Base-by-base conservation (phyloP, 1,140 invertebrate species). In the Harlomillsia oculata region DNA sequence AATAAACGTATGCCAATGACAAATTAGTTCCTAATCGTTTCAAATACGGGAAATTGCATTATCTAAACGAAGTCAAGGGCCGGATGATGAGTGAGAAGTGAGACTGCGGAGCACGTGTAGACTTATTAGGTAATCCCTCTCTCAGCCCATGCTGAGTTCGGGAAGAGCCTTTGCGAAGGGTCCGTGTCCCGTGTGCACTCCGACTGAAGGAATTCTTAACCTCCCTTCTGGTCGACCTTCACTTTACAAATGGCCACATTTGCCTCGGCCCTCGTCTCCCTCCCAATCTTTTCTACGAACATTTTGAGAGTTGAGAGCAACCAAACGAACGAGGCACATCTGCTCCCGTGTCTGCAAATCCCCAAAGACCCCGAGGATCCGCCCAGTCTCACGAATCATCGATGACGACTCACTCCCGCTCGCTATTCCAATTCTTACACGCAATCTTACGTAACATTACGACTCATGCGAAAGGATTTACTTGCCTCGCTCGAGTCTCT, bases 191-290 rank as follows among this genome's bases (percentile, higher is more conserved):
- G 28, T 54, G 53, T 53, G 28, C 21, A 54, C 40, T 54, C 40
- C 41, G 46, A 30, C 53, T 50, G 34, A 28, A 54, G 53, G 53
- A 54, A 43, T 43, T 29, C 23, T 32, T 28, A 25, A 43, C 26
- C 25, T 37, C 48, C 28, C 34, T 57, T 44, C 32, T 18, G 28
- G 53, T 53, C 60, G 56, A 62, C 60, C 55, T 62, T 58, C 60
- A 58, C 49, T 62, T 62, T 44, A 53, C 45, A 57, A 58, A 62
- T 55, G 37, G 54, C 54, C 53, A 55, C 53, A 55, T 46, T 55
- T 43, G 28, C 36, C 30, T n/a, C 30, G 40, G 32, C 29, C 30
- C 37, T 36, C 46, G 30, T 54, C 37, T 53, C 51, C 29, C 36
- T 41, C 51, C 39, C 51, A 43, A 25, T 37, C 39, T 25, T 53